Base-by-base conservation (phyloP, 2,888 invertebrate species). In the Dryomyza anilis region DNA sequence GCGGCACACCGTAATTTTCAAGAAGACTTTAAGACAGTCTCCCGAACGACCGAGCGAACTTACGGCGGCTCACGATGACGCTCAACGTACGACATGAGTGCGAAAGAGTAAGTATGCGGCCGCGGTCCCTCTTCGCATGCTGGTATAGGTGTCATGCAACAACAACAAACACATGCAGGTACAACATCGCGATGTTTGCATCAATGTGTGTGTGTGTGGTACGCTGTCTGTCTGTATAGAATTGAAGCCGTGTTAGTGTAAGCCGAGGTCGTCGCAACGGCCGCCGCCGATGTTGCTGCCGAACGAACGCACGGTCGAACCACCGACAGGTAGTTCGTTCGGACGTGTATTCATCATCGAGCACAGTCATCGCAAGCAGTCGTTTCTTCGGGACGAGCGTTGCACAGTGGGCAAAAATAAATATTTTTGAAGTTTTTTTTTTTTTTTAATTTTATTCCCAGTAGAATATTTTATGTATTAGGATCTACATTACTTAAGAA, bases 41-140 rank as follows among this genome's bases (percentile, higher is more conserved):
- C n/a, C n/a, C n/a, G n/a, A n/a, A n/a, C n/a, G n/a, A n/a, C n/a
- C n/a, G n/a, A n/a, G n/a, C 25, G 50, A 25, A 50, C 23, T 23
- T 14, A 10, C 50, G 23, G 23, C 65, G 62, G 52, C 64, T 65
- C 58, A 62, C 14, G 19, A 52, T 36, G 16, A 43, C 50, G 52
- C 23, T 50, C 23, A n/a, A 25, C 43, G 23, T 46, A 14, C 10
- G 25, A 7, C 29, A 46, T 58, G 30, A 46, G 39, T 12, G 46
- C 30, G 43, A 19, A 19, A 8, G 27, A 45, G 10, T 25, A 25
- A 45, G n/a, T 16, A n/a, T 23, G 29, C 16, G 21, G 8, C 29
- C 27, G 21, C 52, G 10, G 29, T n/a, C 46, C 12, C 2, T 46
- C 12, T n/a, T 21, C 46, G 46, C 23, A 21, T 43, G 19, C n/a